Conservation (phyloP, 2,113 vertebrate genomes). For the Lamprologus ornatipinnis region DNA sequence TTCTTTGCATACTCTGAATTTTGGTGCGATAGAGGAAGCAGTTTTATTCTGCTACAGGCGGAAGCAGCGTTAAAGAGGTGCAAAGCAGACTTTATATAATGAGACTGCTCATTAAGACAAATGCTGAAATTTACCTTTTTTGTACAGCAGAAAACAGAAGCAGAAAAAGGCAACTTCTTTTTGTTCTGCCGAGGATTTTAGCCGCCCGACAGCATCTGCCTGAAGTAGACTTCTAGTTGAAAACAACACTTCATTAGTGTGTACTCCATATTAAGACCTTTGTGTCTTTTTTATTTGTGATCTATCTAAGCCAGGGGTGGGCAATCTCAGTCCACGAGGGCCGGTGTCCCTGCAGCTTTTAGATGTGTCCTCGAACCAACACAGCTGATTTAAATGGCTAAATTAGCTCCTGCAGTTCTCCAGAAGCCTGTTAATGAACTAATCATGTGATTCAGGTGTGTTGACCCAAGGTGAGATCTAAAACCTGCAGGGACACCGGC, state of each 20-base stretch:
- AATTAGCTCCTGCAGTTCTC: background rate
- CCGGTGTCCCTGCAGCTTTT: background rate
- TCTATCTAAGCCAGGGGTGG: background rate
- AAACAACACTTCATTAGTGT: background rate
- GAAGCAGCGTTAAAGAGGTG: background rate
- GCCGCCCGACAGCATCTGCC: background rate
- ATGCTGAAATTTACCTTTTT: background rate
- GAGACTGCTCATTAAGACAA: background rate
- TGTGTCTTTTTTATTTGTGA: background rate
- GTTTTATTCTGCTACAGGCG: background rate
- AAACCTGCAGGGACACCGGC: background rate
- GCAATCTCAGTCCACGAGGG: background rate
- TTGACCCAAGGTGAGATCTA: background rate
- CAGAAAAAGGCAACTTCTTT: background rate
- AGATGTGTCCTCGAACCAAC: rapidly evolving
- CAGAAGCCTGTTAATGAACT: rapidly evolving
- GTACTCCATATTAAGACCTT: background rate
- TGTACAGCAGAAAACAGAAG: background rate
- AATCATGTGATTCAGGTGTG: rapidly evolving
- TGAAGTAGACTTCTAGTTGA: background rate
- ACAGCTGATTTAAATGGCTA: background rate
- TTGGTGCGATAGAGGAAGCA: background rate
- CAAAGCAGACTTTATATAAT: background rate
- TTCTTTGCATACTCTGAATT: background rate
- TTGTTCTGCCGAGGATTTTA: background rate